Base-by-base conservation (phyloP, 2,797 vertebrate species). In the Bradypus variegatus region DNA sequence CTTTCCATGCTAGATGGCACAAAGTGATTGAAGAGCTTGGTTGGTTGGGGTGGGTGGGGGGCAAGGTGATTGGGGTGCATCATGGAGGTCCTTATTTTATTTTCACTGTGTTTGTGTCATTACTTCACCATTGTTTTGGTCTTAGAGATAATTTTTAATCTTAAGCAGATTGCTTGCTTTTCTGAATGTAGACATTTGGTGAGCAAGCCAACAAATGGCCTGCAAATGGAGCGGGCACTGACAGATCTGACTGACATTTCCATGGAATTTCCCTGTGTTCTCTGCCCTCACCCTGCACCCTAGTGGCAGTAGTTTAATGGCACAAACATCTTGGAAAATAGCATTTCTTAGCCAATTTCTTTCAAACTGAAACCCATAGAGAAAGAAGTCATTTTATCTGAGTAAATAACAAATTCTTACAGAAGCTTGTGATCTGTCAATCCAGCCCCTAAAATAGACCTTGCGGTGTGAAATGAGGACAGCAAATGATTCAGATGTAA, bases 301-400 rank as follows among this genome's bases (percentile, higher is more conserved):
- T 67, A 55, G 86, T 93, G 91, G 91, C 93, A 90, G 79, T 90
- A 91, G 89, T 95, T 97, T 94, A 96, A 88, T 86, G 89, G 93
- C 94, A 96, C 89, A 96, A 94, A 97, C 45, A 70, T 96, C 89
- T 79, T 96, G 73, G 95, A 96, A 97, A 97, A 96, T 18, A 92
- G 62, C 86, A 72, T 91, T 38, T 84, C 60, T 94, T 90, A 82
- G 94, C 6, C 73, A 94, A 23, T 87, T 95, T 96, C 85, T 75
- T 90, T 91, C 16, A 27, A 96, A 94, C 48, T 29, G 36, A 90
- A 95, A 29, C 69, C 77, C 76, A 29, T 21, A 14, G 86, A 96
- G 92, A 83, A 95, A n/a, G 13, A 90, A 94, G 62, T 82, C 60
- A 65, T 96, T 95, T 97, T 94, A 76, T 78, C 94, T 94, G 50